These are phyloP conservation scores for Cercopithecus mona DNA, from an alignment of 2,113 vertebrate species.

Conservation along the genomic window DNA sequence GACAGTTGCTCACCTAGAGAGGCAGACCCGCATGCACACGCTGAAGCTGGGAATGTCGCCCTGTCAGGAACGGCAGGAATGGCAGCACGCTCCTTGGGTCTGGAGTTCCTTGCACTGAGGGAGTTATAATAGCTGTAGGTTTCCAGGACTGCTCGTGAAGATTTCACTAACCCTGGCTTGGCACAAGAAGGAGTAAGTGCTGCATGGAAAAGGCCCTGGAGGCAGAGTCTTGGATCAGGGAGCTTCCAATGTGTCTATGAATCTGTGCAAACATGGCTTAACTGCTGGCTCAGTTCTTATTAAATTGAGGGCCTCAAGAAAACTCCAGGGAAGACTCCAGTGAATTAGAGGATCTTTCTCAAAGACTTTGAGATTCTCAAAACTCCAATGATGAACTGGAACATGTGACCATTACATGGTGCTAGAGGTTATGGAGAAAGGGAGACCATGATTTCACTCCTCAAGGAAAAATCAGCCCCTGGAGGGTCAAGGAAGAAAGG, in stretches of 20 bases:
- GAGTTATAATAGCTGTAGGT: no score
- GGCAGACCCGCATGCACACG: accelerated
- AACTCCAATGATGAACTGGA: not conserved
- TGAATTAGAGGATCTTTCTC: not conserved
- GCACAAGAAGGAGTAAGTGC: not conserved
- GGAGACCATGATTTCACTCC: accelerated
- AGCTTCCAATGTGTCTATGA: not conserved
- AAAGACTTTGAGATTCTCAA: not conserved
- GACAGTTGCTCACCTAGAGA: not conserved
- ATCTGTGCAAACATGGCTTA: not conserved
- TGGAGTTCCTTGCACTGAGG: not conserved
- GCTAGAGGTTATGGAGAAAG: not conserved
- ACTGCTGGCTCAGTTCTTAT: not conserved
- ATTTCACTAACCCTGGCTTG: not conserved
- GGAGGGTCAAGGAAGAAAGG: not conserved
- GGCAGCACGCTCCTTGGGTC: not conserved
- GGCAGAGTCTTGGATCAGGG: not conserved
- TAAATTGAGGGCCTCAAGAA: not conserved
- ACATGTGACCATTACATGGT: accelerated
- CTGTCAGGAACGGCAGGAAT: not conserved
- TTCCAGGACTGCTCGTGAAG: no score
- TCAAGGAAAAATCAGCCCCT: not conserved
- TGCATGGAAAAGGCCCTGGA: not conserved
- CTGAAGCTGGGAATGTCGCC: not conserved
- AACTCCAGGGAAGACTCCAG: not conserved